phyloP scores from a whole-genome alignment of 2,888 invertebrate genomes.

The Therioaphis trifolii region DNA sequence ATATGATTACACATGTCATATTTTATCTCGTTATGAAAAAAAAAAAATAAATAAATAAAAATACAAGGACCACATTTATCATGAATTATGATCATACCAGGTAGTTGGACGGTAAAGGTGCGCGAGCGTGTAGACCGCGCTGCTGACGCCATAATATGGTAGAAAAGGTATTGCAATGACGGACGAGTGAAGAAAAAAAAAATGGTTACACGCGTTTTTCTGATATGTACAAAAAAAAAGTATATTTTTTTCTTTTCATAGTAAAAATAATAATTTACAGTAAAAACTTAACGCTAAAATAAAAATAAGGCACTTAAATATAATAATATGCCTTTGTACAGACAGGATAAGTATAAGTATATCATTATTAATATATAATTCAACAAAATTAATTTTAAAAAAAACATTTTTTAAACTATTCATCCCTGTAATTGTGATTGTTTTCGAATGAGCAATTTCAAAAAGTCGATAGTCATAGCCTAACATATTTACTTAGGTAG shows the following conservation, averaged over 20 bases:
- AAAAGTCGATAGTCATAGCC: constrained; percentile 54
- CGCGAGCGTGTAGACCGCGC: too few species aligned
- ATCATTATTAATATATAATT: constrained; percentile 28
- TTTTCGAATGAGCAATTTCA: constrained; percentile 52
- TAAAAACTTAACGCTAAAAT: constrained; percentile 55
- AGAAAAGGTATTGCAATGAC: too few species aligned
- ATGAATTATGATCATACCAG: too few species aligned
- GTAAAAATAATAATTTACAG: constrained; percentile 57
- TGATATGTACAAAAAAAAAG: constrained; percentile 43
- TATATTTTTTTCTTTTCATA: constrained; percentile 38
- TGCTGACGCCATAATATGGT: too few species aligned
- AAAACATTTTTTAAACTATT: constrained; percentile 37
- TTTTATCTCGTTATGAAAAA: too few species aligned
- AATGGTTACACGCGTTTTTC: background rate
- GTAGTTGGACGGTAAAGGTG: too few species aligned
- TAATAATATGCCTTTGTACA: constrained; percentile 47
- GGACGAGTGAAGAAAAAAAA: background rate
- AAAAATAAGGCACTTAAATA: constrained; percentile 57
- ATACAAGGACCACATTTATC: too few species aligned
- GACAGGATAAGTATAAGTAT: constrained; percentile 23
- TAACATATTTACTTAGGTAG: constrained; percentile 43
- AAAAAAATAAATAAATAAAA: too few species aligned
- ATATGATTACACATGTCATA: too few species aligned
- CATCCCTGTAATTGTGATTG: constrained; percentile 48
- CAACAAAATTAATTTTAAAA: constrained; percentile 41